Conservation (phyloP, 2,113 vertebrate species). For the Rafetus swinhoei region DNA sequence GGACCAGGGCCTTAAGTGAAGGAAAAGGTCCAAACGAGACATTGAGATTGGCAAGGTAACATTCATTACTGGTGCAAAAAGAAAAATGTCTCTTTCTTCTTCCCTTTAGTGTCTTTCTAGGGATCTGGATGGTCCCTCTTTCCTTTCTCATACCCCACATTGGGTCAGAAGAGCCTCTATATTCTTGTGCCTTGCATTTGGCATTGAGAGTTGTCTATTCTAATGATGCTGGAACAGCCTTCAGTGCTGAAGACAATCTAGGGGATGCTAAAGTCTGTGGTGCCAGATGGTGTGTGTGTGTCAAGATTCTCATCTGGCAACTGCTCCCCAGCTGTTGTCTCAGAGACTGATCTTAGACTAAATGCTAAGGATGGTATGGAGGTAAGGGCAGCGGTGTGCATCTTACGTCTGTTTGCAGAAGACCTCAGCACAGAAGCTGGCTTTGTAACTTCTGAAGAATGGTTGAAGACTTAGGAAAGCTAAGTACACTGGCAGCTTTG, state of each 20-base stretch:
- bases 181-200: neutral
- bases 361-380: neutral
- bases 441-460: neutral
- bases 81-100: too few relatives aligned
- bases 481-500: neutral
- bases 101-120: too few relatives aligned
- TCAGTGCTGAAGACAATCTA: neutral
- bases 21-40: neutral
- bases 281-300: neutral
- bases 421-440: neutral
- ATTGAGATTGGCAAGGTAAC: neutral
- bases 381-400: neutral
- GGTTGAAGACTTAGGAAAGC: neutral
- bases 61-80: too few relatives aligned
- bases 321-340: neutral
- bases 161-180: too few relatives aligned
- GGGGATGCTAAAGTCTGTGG: neutral
- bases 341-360: neutral
- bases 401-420: neutral
- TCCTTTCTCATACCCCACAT: too few relatives aligned
- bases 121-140: too few relatives aligned
- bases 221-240: neutral
- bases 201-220: neutral
- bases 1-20: neutral
- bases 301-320: neutral